Evolutionary conservation across 2,113 vertebrate genomes (phyloP).

Genomic region (Gulo gulo): DNA sequence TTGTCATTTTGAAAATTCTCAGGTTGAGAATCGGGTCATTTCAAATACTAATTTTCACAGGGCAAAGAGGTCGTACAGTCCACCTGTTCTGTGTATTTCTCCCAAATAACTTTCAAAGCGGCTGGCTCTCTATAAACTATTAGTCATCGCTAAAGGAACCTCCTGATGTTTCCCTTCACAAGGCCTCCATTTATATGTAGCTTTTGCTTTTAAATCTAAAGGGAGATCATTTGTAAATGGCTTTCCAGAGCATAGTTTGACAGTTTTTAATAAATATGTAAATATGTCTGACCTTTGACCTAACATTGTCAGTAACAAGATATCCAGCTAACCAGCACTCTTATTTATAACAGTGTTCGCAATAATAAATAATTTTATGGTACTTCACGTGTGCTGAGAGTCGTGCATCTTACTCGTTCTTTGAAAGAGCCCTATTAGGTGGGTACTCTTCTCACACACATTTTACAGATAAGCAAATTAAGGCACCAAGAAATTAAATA

Average conservation of each 20-base stretch:
- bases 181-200: background rate
- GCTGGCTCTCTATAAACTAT: constrained; percentile 23
- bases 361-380: background rate
- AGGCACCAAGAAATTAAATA: background rate
- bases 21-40: constrained; percentile 72
- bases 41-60: constrained; percentile 65
- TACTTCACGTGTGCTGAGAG: background rate
- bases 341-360: background rate
- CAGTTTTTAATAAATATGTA: constrained; percentile 26
- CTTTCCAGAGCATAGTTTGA: background rate
- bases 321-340: background rate
- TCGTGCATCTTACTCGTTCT: background rate
- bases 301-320: background rate
- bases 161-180: background rate
- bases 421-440: background rate
- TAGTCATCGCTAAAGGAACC: background rate
- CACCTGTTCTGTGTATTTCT: constrained; percentile 68
- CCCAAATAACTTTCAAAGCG: constrained; percentile 54
- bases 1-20: constrained; percentile 75
- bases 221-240: background rate
- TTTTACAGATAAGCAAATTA: background rate
- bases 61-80: constrained; percentile 60
- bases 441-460: background rate
- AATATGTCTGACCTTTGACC: background rate
- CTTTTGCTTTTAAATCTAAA: background rate